These are phyloP conservation scores for Pardalotus punctatus DNA, from an alignment of 2,113 vertebrate species.

Conservation along the genomic window DNA sequence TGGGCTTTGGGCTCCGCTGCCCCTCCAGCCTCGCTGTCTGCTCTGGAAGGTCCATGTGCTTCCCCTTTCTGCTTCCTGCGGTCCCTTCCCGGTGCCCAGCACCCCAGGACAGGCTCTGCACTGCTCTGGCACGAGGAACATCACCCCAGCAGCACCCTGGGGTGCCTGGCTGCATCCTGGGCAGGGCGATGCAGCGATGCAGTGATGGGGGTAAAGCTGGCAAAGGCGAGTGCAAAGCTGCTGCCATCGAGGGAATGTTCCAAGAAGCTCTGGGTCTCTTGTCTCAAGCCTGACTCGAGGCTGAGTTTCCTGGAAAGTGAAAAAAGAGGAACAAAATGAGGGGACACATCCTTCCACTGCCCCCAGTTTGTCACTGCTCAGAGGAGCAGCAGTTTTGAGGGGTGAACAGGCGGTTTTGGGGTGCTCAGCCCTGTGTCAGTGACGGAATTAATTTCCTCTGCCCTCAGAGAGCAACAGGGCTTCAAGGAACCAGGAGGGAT, in stretches of 20 bases:
- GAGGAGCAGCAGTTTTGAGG: not conserved
- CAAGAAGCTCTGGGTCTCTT: not conserved
- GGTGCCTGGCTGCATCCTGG: not conserved
- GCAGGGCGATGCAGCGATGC: rapidly evolving
- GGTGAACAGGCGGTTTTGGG: rapidly evolving
- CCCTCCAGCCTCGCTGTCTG: not conserved
- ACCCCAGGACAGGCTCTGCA: not conserved
- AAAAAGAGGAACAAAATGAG: not conserved
- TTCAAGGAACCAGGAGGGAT: not conserved
- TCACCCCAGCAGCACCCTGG: not conserved
- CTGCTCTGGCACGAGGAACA: not conserved
- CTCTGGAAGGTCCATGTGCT: not conserved
- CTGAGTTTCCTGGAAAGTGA: not conserved
- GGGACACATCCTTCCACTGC: rapidly evolving
- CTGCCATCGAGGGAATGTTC: not conserved
- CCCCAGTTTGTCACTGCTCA: rapidly evolving
- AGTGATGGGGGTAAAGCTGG: not conserved
- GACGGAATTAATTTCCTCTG: rapidly evolving
- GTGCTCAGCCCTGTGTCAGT: not conserved
- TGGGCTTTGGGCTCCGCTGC: not conserved
- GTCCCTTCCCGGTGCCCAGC: not conserved
- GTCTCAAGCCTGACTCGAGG: not conserved
- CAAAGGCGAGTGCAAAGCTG: not conserved
- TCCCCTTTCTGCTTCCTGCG: rapidly evolving
- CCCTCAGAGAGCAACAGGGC: not conserved